Evolutionary conservation across 1,140 invertebrate genomes (phyloP), one percentile per base, ranked within the genome.

Genomic region (Mya arenaria): DNA sequence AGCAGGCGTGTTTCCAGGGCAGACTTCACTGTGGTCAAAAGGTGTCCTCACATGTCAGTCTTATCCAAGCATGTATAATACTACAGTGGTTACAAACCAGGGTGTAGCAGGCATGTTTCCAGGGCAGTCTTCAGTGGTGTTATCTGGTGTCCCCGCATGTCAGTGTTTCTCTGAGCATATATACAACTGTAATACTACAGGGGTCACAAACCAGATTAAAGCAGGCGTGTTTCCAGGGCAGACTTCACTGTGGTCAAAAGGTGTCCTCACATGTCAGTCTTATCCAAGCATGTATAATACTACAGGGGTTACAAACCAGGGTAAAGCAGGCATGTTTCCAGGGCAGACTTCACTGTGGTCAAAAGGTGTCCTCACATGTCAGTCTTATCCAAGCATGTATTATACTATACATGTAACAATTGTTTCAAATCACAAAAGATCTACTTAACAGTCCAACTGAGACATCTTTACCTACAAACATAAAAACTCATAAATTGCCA

Each of bases 31-130:
- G 95, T 96, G 66, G 95, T 94, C 62, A 96, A 96, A 13, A 99
- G 93, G 69, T 95, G 94, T 39, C 95, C 92, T 77, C 97, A 93
- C 62, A 98, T 92, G 93, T 98, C 96, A 34, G 97, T 97, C 41
- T 92, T 96, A 85, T 96, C 95, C 81, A 99, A 93, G 91, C 98
- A 98, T 44, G 95, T n/a, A n/a, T n/a, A n/a, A n/a, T n/a, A n/a
- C n/a, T n/a, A n/a, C n/a, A n/a, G n/a, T n/a, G n/a, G n/a, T n/a
- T n/a, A n/a, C n/a, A n/a, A n/a, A n/a, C n/a, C n/a, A n/a, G n/a
- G n/a, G n/a, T n/a, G n/a, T n/a, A n/a, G n/a, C n/a, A n/a, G n/a
- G n/a, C n/a, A n/a, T n/a, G n/a, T n/a, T n/a, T n/a, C n/a, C n/a
- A n/a, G n/a, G n/a, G n/a, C n/a, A n/a, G n/a, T n/a, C n/a, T n/a